Conservation (phyloP, 2,888 invertebrate species). For the Limulus polyphemus region DNA sequence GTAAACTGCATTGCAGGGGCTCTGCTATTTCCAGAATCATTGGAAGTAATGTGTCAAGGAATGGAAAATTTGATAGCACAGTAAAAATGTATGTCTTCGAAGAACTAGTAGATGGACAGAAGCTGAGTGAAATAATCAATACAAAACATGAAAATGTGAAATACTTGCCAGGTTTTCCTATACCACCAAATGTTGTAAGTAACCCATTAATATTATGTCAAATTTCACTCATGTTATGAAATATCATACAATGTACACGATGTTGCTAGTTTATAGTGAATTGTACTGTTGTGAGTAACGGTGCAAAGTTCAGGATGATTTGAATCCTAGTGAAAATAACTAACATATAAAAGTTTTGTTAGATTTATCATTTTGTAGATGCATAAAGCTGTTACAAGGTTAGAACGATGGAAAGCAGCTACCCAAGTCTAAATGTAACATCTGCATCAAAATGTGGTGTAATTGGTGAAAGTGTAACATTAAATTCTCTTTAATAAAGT, state of each 20-base stretch:
- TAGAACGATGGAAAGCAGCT: too few species aligned
- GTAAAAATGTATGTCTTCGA: constrained; percentile 97
- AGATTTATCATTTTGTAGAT: too few species aligned
- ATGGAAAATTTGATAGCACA: constrained; percentile 65
- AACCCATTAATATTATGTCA: constrained; percentile 13
- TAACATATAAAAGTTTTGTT: too few species aligned
- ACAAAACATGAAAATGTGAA: constrained; percentile 95
- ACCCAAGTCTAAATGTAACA: too few species aligned
- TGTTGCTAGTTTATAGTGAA: background rate
- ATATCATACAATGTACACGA: too few species aligned
- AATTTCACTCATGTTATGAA: background rate
- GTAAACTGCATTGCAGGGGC: constrained; percentile 46
- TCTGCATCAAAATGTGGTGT: too few species aligned
- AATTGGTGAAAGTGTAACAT: too few species aligned
- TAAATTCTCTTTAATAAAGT: too few species aligned
- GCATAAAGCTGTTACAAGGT: too few species aligned
- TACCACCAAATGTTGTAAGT: constrained; percentile 91
- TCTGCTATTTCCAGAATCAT: constrained; percentile 98
- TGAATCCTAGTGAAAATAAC: too few species aligned
- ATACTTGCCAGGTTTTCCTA: constrained; percentile 86
- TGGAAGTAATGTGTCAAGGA: constrained; percentile 68
- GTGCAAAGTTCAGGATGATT: too few species aligned
- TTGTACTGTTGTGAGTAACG: too few species aligned
- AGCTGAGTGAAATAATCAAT: constrained; percentile 96
- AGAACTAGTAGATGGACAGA: constrained; percentile 85